These are phyloP conservation scores for Gasterosteus aculeatus DNA, from an alignment of 2,113 vertebrate species.

Conservation along the genomic window DNA sequence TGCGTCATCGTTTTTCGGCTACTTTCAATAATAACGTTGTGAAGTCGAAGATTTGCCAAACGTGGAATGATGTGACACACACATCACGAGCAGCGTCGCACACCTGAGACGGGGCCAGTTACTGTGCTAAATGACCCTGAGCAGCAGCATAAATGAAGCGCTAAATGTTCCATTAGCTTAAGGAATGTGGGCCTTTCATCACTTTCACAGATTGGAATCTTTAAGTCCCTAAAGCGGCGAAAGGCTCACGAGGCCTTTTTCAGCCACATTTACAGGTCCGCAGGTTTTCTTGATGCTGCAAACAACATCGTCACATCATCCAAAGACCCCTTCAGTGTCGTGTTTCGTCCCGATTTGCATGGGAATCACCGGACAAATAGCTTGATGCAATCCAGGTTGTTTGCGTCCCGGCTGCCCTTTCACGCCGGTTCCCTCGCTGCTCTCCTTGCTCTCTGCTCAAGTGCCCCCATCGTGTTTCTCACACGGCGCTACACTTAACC, in stretches of 20 bases:
- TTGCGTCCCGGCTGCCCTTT: conserved; percentile 42
- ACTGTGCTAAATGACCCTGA: background rate
- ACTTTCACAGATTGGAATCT: conserved; percentile 39
- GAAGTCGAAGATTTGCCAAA: conserved; percentile 41
- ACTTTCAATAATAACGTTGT: conserved; percentile 50
- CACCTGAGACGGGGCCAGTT: background rate
- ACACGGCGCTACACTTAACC: conserved; percentile 39
- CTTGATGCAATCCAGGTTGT: conserved; percentile 49
- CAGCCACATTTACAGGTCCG: conserved; percentile 50
- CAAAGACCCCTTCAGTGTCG: conserved; percentile 34
- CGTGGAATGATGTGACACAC: conserved; percentile 24
- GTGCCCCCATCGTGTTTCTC: conserved; percentile 28
- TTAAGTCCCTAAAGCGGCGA: conserved; percentile 11
- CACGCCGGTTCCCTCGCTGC: conserved; percentile 29
- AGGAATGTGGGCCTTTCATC: conserved; percentile 46
- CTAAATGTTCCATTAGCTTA: conserved; percentile 30
- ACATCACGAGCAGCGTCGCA: no score
- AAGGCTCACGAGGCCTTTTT: conserved; percentile 39
- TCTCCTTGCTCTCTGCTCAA: conserved; percentile 45
- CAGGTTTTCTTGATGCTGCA: conserved; percentile 45
- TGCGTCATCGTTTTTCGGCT: conserved; percentile 59
- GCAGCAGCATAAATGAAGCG: conserved; percentile 8
- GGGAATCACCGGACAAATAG: conserved; percentile 44
- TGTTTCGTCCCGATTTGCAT: conserved; percentile 54
- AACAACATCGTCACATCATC: conserved; percentile 54